Conservation (phyloP, 2,797 vertebrate genomes). For the Pseudomugil gertrudae region DNA sequence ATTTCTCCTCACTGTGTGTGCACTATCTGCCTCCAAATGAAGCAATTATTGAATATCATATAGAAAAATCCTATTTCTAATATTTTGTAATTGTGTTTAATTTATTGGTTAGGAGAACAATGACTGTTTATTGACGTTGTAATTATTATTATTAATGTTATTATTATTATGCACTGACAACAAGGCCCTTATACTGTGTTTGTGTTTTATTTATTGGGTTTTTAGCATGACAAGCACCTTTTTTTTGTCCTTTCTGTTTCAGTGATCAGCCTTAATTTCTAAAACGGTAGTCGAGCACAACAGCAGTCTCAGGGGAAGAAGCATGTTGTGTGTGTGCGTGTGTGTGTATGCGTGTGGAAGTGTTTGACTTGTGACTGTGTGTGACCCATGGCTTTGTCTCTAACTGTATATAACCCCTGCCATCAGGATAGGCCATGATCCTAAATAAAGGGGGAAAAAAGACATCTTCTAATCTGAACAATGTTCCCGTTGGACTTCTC, state of each 20-base stretch:
- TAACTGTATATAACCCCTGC: slow-evolving; percentile 62
- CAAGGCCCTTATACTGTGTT: slow-evolving; percentile 80
- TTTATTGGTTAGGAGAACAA: slow-evolving; percentile 64
- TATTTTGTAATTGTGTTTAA: slow-evolving; percentile 74
- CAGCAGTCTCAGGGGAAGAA: slow-evolving; percentile 82
- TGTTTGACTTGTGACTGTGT: slow-evolving; percentile 53
- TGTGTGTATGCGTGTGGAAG: slow-evolving; percentile 4
- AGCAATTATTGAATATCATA: slow-evolving; percentile 66
- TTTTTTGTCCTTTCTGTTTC: slow-evolving; percentile 66
- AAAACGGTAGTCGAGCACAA: slow-evolving; percentile 82
- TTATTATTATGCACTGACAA: slow-evolving; percentile 77
- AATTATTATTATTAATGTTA: slow-evolving; percentile 71
- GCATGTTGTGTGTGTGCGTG: slow-evolving; percentile 29
- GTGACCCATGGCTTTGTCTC: slow-evolving; percentile 64
- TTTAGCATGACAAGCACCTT: slow-evolving; percentile 67
- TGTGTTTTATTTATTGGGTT: slow-evolving; percentile 60
- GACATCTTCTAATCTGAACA: slow-evolving; percentile 35
- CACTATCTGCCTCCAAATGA: slow-evolving; percentile 73
- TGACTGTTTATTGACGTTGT: slow-evolving; percentile 74
- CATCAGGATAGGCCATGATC: slow-evolving; percentile 52
- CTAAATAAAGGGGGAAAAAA: slow-evolving; percentile 41
- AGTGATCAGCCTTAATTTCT: slow-evolving; percentile 84
- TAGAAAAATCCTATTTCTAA: slow-evolving; percentile 59
- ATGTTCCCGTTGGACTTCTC: slow-evolving; percentile 33
- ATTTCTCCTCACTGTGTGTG: slow-evolving; percentile 74